A percentile compares a stretch with the other conserved stretches of the same genome.
Conservation (phyloP, 1,140 invertebrate species). For the Megathymus violae region DNA sequence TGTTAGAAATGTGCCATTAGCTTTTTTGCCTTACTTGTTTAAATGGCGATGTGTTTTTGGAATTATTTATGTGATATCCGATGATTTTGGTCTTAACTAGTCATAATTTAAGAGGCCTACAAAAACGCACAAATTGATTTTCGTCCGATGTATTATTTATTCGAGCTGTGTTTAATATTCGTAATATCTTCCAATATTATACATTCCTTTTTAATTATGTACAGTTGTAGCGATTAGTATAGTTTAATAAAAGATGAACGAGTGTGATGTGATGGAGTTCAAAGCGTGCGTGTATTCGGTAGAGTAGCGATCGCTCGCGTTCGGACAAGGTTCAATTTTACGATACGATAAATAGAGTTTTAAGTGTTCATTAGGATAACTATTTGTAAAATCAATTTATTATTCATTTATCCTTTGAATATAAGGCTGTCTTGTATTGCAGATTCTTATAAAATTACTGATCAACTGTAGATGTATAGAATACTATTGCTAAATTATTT, state of each 20-base stretch:
- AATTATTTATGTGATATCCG: slow-evolving; percentile 19
- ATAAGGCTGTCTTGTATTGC: slow-evolving; percentile 74
- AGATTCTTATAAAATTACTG: slow-evolving; percentile 70
- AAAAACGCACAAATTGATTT: slow-evolving; percentile 69
- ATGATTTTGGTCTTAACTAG: slow-evolving; percentile 73
- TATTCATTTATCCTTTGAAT: slow-evolving; percentile 72
- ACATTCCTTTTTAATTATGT: slow-evolving; percentile 72
- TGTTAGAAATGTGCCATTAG: slow-evolving; percentile 23
- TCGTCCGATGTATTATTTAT: slow-evolving; percentile 41
- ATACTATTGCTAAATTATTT: slow-evolving; percentile 80
- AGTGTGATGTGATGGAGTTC: slow-evolving; percentile 71
- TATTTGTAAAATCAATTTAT: slow-evolving; percentile 71
- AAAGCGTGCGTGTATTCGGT: slow-evolving; percentile 50
- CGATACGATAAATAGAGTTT: slow-evolving; percentile 62
- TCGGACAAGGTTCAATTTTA: slow-evolving; percentile 73
- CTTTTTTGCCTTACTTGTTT: slow-evolving; percentile 27
- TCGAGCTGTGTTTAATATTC: slow-evolving; percentile 41
- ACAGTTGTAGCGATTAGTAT: slow-evolving; percentile 41
- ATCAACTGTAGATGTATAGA: slow-evolving; percentile 68
- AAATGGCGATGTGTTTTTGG: slow-evolving; percentile 24
- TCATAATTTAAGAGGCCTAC: slow-evolving; percentile 77
- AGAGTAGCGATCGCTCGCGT: slow-evolving; percentile 53
- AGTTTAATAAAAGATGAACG: slow-evolving; percentile 48
- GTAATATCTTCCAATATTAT: slow-evolving; percentile 65
- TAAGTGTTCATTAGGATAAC: slow-evolving; percentile 82